Conservation (phyloP, 2,113 vertebrate genomes). For the Eulemur rufifrons region DNA sequence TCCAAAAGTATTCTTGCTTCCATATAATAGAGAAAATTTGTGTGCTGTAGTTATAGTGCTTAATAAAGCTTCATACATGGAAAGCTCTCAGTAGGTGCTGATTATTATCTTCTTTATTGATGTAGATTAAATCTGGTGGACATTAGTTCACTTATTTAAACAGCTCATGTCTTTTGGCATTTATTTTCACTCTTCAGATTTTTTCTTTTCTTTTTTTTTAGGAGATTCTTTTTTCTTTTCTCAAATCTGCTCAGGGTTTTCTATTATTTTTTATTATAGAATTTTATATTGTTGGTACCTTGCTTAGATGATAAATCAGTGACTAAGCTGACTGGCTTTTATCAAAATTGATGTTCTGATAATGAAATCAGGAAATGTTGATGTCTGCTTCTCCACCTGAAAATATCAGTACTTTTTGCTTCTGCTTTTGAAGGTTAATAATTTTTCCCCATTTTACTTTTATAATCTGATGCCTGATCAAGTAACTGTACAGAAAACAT, state of each 20-base stretch:
- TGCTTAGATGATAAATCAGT: not conserved
- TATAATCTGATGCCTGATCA: not conserved
- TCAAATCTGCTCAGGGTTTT: not conserved
- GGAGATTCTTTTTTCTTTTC: not conserved
- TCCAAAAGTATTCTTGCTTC: not conserved
- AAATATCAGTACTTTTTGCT: not conserved
- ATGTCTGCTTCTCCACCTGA: not conserved
- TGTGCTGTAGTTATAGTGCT: not conserved
- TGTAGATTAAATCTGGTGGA: not conserved
- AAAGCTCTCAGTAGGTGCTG: not conserved
- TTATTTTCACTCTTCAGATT: not conserved
- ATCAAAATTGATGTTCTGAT: constrained; percentile 2
- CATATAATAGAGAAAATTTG: not conserved
- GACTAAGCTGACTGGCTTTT: not conserved
- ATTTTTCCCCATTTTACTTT: not conserved
- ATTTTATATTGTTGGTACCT: not conserved
- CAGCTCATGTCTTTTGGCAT: not conserved
- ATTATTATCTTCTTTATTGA: not conserved
- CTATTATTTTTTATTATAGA: not conserved
- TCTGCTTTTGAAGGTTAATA: not conserved
- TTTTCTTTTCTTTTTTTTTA: not conserved
- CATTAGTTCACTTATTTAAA: not conserved
- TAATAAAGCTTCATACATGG: not conserved
- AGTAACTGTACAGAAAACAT: not conserved
- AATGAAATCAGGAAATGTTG: not conserved